Evolutionary conservation across 2,888 invertebrate species (phyloP), one percentile per base, ranked within the genome.

Genomic region (Philaethria dido): DNA sequence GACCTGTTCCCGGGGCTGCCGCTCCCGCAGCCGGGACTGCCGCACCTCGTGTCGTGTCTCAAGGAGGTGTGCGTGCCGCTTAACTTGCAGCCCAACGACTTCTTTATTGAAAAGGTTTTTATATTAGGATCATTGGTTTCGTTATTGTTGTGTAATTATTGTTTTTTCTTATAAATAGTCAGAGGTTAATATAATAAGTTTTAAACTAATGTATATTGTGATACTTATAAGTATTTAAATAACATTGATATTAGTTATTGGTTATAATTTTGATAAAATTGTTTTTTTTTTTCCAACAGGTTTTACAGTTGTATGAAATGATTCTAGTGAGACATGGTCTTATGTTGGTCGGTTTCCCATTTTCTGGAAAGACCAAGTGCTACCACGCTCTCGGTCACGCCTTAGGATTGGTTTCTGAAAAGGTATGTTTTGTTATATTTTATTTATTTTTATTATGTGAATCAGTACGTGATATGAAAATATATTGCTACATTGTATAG

Each of bases 321-420:
- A 98, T 99, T 91, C 94, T 98, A 33, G 98, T 98, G 1, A 93
- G 98, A 22, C 98, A 98, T 85, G 98, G 98, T 0, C 95, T 99
- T 75, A 98, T 99, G 98, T 93, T 99, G 79, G 98, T 98, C 0
- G 99, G 99, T 0, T 86, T 95, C 45, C 98, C 99, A 0, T 98
- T 98, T 86, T 96, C 98, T n/a, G 98, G 98, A 6, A 99, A 99
- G 88, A 97, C 98, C 0, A 95, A 95, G 64, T 95, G 96, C 8
- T 98, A 98, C 81, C 94, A 96, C 71, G 95, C 96, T 33, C 92
- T 99, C n/a, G 97, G 97, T 0, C 95, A 94, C 50, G 96, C 97
- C 0, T 89, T 99, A 47, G 96, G 93, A n/a, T 89, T 95, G 63
- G 94, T 97, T 39, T 95, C 97, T 79, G 95, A 97, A 79, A 94